Evolutionary conservation across 2,797 vertebrate genomes (phyloP), one percentile per base, ranked within the genome.

Genomic region (Hyperoplus immaculatus): DNA sequence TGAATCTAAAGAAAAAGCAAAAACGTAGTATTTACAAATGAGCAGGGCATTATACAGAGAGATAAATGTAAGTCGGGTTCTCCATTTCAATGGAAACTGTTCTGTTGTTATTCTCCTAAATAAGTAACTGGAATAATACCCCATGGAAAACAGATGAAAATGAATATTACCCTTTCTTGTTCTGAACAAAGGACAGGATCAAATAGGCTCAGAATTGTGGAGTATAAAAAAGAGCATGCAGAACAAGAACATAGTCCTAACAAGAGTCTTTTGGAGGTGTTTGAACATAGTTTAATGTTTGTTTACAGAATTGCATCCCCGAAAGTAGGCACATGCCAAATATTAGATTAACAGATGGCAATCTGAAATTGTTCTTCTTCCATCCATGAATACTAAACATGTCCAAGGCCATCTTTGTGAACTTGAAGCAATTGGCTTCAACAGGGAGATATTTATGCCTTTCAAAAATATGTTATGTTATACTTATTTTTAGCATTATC

Each of bases 281-380:
- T 5, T 65, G 49, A 21, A 58, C 12, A 5, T 13, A 56, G 45
- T 58, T 60, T 8, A 66, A 78, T 72, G 15, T 77, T 68, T 70
- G 50, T 68, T 46, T 55, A 45, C 8, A 36, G 68, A 75, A 65
- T 58, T 66, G 10, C 14, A 61, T 42, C 55, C 60, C 18, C 41
- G 42, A 51, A 45, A 55, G 57, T 43, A 36, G 21, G 13, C 61
- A n/a, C 29, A 21, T 14, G 55, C 21, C 74, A 82, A 87, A 81
- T 71, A 80, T 84, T 78, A 74, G 56, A 49, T 59, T 29, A 63
- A 67, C 16, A 73, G 69, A 78, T 77, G 65, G 72, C 11, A 50
- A 61, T 76, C n/a, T 63, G n/a, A 80, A 72, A 68, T 75, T 65
- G 39, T 42, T 72, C 49, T 54, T 59, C 58, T 69, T 18, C 38